These are phyloP conservation scores for Perizoma affinitatum DNA, from an alignment of 2,888 invertebrate species.

Conservation along the genomic window DNA sequence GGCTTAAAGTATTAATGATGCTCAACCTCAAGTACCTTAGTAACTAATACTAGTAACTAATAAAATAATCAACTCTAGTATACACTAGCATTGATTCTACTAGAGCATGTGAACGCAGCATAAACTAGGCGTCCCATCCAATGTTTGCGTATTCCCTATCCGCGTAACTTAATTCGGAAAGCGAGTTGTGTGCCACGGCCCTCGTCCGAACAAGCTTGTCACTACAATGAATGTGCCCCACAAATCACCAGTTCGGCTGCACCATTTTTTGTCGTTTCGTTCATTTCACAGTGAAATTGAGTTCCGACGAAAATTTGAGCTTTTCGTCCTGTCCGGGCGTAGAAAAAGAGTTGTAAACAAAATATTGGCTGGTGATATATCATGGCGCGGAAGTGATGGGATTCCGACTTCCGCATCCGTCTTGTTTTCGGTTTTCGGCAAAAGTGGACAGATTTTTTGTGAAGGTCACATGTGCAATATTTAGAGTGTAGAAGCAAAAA, in stretches of 20 bases:
- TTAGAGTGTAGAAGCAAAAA: conserved; percentile 2
- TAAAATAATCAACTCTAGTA: too few species aligned
- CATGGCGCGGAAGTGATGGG: conserved; percentile 43
- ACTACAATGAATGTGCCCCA: conserved; percentile 79
- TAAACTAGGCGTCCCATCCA: conserved; percentile 25
- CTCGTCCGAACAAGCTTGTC: conserved; percentile 71
- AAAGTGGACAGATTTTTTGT: conserved; percentile 10
- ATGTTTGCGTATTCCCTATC: conserved; percentile 53
- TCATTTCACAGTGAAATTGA: conserved; percentile 77
- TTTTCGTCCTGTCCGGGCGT: conserved; percentile 47
- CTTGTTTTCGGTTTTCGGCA: conserved; percentile 23
- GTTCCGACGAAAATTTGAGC: conserved; percentile 67
- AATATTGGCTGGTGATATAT: conserved; percentile 48
- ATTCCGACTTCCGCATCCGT: conserved; percentile 41
- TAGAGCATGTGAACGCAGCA: conserved; percentile 20
- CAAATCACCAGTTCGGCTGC: conserved; percentile 77
- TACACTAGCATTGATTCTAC: conserved; percentile 19
- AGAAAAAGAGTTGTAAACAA: conserved; percentile 56
- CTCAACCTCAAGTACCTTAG: background rate
- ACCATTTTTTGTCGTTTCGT: conserved; percentile 74
- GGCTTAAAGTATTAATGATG: too few species aligned
- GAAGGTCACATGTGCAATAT: background rate
- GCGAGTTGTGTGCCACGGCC: conserved; percentile 60
- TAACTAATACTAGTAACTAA: too few species aligned
- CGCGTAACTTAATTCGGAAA: conserved; percentile 56